phyloP scores from a whole-genome alignment of 2,113 vertebrate species.

The Psittacula cyanocephala region DNA sequence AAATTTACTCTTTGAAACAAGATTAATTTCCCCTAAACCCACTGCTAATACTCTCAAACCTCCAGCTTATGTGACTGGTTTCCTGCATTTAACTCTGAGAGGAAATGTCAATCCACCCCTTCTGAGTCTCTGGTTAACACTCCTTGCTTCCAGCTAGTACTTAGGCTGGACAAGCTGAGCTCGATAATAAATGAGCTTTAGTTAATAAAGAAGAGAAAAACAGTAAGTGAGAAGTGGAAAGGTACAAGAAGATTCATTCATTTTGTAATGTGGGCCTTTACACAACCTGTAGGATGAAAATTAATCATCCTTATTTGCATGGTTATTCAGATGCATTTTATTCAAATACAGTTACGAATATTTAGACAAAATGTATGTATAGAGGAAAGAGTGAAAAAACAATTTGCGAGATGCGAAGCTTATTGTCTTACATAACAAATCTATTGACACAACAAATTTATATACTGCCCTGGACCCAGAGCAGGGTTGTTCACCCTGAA shows the following conservation, averaged over 20 bases:
- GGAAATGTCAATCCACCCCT: conserved; percentile 6
- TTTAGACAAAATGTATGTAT: not conserved
- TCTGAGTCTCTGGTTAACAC: conserved; percentile 18
- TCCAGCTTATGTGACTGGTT: conserved; percentile 46
- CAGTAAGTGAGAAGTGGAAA: not conserved
- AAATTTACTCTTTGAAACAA: conserved; percentile 15
- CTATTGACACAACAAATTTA: not conserved
- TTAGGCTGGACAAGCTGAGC: not conserved
- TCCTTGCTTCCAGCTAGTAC: not conserved
- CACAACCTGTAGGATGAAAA: not conserved
- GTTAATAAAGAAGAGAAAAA: conserved; percentile 1
- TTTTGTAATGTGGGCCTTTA: not conserved
- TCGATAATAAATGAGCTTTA: not conserved
- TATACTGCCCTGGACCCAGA: not conserved
- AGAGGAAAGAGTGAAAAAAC: not conserved
- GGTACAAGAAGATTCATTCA: not conserved
- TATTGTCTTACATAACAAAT: not conserved
- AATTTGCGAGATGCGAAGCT: not conserved
- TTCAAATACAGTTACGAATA: not conserved
- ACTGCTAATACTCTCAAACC: conserved; percentile 34
- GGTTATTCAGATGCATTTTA: not conserved
- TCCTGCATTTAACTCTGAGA: conserved; percentile 36
- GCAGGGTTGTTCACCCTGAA: not conserved
- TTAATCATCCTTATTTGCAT: not conserved
- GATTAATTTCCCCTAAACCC: conserved; percentile 30